phyloP scores from a whole-genome alignment of 2,113 vertebrate genomes.

The Chloroceryle aenea region DNA sequence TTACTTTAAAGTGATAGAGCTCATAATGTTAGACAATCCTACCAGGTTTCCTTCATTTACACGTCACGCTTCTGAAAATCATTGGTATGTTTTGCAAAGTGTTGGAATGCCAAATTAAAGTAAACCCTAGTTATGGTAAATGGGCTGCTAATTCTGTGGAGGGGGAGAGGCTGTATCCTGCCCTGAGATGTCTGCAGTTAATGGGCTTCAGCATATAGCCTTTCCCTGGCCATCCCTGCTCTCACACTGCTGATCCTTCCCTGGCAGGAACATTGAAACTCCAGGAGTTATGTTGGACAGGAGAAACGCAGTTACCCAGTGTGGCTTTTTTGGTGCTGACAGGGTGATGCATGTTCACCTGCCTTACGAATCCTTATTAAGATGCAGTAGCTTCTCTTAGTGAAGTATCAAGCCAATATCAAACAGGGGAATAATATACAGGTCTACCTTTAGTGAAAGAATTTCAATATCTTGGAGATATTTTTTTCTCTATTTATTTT shows the following conservation, averaged over 20 bases:
- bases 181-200: neutral
- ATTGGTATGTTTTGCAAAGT: neutral
- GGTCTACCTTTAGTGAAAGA: neutral
- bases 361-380: neutral
- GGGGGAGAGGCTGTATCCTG: accelerated
- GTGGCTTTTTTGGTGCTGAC: neutral
- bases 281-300: accelerated
- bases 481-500: neutral
- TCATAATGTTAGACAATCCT: neutral
- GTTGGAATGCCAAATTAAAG: neutral
- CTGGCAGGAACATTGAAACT: neutral
- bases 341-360: neutral
- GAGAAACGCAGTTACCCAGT: accelerated
- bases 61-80: neutral
- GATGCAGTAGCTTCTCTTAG: neutral
- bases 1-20: neutral
- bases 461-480: neutral
- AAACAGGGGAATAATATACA: neutral
- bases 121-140: neutral
- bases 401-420: neutral
- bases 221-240: neutral
- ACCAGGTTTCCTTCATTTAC: neutral
- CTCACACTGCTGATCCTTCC: neutral
- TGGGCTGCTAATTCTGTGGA: neutral
- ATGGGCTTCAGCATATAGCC: neutral